Evolutionary conservation across 2,888 invertebrate species (phyloP), one percentile per base, ranked within the genome.

Genomic region (Octonoba sinensis): DNA sequence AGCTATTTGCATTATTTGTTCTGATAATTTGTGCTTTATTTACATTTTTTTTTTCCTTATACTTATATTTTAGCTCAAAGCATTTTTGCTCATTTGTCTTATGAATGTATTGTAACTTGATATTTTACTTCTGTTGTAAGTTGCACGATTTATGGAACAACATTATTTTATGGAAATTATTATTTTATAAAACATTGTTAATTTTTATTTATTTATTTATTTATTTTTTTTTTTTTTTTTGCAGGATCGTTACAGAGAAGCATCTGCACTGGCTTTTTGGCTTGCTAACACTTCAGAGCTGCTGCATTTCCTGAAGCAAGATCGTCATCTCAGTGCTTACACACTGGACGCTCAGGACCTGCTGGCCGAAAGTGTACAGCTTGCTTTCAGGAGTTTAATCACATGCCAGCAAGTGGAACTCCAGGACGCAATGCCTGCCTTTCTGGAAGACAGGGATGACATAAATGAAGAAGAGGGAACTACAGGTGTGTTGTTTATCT

Each of bases 281-380:
- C 92, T 99, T 91, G 97, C 99, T 16, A 99, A 99, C 88, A 94
- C 97, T 15, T 97, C 97, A 56, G 99, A 99, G 90, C 91, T 99
- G 77, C 90, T 98, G 66, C 96, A 99, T 89, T 97, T 99, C 90
- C 90, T 98, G 51, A 98, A 98, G 89, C 96, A 94, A 86, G 99
- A 99, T 90, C 91, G 96, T 49, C 97, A 98, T 88, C 93, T 98
- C 82, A 94, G 95, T 59, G 95, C 96, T 0, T 97, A 96, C 87
- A 95, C 95, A 1, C 92, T 95, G 1, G 95, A 96, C 88, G 95
- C 96, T 0, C 97, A 97, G 90, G 97, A 97, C 86, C 92, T 96
- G 64, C 90, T 99, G 60, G 96, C 97, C 0, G 96, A 97, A 86
- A 94, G 96, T 57, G 97, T 99, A 2, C 97, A 98, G 88, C 92